Base-by-base conservation (phyloP, 2,888 invertebrate genomes). In the Leptopterna dolabrata region DNA sequence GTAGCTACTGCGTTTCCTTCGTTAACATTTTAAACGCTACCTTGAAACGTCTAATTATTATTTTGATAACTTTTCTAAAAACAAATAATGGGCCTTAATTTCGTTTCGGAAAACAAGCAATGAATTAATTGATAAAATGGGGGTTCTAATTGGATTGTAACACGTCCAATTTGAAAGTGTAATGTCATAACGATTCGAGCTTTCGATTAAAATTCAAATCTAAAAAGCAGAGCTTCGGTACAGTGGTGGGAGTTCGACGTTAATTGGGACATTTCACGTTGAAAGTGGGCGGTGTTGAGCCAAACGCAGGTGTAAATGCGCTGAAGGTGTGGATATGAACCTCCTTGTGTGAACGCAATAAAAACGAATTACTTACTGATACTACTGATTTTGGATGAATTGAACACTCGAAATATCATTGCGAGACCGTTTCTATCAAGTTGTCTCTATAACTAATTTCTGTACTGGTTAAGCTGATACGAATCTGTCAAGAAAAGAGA, bases 141-240 rank as follows among this genome's bases (percentile, higher is more conserved):
- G 47, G 45, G 47, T 7, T 47, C 80, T 80, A 80, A 80, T 80
- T 80, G 80, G 80, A 80, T 80, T 30, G 80, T 80, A 80, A 80
- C 80, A 47, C 80, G 51, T 80, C 80, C 47, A 80, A 80, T 80
- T 80, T 80, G 51, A 80, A 80, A 80, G 43, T 80, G 80, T 80
- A 80, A 80, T 80, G 45, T 45, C 80, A 80, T 80, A 80, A 45
- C 41, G 80, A 24, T 80, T 80, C 51, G 27, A 29, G 43, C 29
- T 9, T 80, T 80, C 80, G 24, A 80, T 80, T 80, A 80, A 80
- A 51, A 80, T 80, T 80, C 80, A 80, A 80, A 80, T 80, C 29
- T 29, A 24, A 29, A n/a, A 29, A 16, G 71, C 71, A 55, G n/a
- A 14, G 55, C 55, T 16, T n/a, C n/a, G 14, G 16, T n/a, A 16